Conservation (phyloP, 2,888 invertebrate genomes). For the Hydriomena furcata region DNA sequence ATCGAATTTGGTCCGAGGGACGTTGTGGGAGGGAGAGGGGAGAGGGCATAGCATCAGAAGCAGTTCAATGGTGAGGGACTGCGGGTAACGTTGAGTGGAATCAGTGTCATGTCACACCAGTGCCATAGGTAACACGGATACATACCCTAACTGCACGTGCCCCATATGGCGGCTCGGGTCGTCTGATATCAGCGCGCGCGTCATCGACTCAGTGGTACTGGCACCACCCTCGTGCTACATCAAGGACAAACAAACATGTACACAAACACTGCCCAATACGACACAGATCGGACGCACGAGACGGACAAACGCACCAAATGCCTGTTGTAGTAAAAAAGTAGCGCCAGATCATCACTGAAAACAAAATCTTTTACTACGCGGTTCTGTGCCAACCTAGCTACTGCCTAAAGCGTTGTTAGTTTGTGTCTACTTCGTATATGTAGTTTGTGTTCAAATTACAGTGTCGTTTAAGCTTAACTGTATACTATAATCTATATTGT, state of each 20-base stretch:
- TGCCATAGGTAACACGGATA: slow-evolving; percentile 77
- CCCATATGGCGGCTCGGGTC: slow-evolving; percentile 95
- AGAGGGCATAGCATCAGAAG: slow-evolving; percentile 16
- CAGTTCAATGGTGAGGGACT: slow-evolving; percentile 24
- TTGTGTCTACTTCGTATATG: slow-evolving; percentile 58
- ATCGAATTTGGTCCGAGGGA: slow-evolving; percentile 1
- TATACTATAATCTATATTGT: slow-evolving; percentile 46
- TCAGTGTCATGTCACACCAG: slow-evolving; percentile 55
- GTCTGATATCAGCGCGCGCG: slow-evolving; percentile 96
- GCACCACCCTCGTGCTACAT: slow-evolving; percentile 95
- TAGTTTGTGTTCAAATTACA: slow-evolving; percentile 64
- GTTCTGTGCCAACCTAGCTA: slow-evolving; percentile 56
- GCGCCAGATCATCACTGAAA: slow-evolving; percentile 68
- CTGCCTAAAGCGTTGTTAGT: slow-evolving; percentile 72
- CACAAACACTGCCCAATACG: slow-evolving; percentile 70
- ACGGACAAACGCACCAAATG: slow-evolving; percentile 50
- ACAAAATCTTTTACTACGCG: slow-evolving; percentile 46
- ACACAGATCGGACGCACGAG: slow-evolving; percentile 51
- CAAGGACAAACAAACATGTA: slow-evolving; percentile 85
- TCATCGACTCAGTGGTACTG: slow-evolving; percentile 97
- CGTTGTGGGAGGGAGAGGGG: not conserved
- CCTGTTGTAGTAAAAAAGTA: slow-evolving; percentile 83
- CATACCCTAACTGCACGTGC: slow-evolving; percentile 97
- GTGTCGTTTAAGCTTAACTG: slow-evolving; percentile 57
- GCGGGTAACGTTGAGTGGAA: slow-evolving; percentile 36